phyloP scores from a whole-genome alignment of 2,113 vertebrate species.

The Eretmochelys imbricata region DNA sequence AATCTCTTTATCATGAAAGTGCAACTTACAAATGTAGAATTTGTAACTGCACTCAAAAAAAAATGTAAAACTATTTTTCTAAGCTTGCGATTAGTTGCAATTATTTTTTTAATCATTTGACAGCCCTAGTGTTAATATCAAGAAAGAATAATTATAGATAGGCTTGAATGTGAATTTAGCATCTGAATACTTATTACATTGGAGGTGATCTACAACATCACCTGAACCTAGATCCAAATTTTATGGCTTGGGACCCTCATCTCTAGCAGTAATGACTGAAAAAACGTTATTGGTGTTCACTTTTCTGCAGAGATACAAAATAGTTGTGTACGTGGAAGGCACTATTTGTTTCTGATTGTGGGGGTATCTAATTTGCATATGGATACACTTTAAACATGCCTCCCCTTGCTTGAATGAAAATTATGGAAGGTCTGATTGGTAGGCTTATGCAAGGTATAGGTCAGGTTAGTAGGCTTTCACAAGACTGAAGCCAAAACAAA shows the following conservation, averaged over 20 bases:
- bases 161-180: not conserved
- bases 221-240: not conserved
- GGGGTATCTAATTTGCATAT: not conserved
- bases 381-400: not conserved
- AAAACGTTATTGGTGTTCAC: not conserved
- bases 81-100: no score
- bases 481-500: not conserved
- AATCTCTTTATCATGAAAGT: no score
- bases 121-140: not conserved
- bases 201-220: not conserved
- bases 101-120: not conserved
- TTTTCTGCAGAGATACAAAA: not conserved
- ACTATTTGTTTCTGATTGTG: not conserved
- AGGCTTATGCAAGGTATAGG: not conserved
- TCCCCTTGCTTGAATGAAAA: not conserved
- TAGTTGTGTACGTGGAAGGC: not conserved
- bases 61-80: no score
- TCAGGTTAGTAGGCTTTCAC: not conserved
- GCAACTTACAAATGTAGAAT: no score
- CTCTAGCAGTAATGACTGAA: not conserved
- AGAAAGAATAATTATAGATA: not conserved
- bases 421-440: fast-evolving
- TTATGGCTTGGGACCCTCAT: not conserved
- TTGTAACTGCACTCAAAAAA: no score
- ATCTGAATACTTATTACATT: not conserved